phyloP scores from a whole-genome alignment of 2,888 invertebrate genomes.

The Drosophila mettleri region DNA sequence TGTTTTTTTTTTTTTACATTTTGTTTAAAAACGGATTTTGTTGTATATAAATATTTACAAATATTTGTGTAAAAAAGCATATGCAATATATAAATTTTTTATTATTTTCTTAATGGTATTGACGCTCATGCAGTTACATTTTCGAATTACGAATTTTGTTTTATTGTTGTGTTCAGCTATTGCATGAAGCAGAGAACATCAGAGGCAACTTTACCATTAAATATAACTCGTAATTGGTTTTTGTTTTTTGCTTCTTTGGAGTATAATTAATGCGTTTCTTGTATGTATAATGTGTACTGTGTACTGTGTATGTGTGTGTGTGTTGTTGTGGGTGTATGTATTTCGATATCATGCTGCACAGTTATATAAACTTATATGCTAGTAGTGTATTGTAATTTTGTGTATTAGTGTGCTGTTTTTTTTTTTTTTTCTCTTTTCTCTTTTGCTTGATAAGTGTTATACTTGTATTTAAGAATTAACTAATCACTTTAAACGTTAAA shows the following conservation, averaged over 20 bases:
- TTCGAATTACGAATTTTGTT: constrained; percentile 32
- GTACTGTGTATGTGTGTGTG: constrained; percentile 26
- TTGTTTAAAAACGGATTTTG: constrained; percentile 40
- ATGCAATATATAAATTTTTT: constrained; percentile 56
- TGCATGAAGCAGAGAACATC: constrained; percentile 67
- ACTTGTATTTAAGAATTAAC: constrained; percentile 72
- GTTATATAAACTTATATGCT: constrained; percentile 53
- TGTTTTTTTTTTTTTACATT: constrained; percentile 20
- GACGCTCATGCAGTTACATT: constrained; percentile 56
- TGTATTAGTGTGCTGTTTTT: constrained; percentile 30
- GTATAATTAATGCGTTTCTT: constrained; percentile 77
- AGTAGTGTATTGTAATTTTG: constrained; percentile 30
- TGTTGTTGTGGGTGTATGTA: constrained; percentile 40
- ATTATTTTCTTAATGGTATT: constrained; percentile 36
- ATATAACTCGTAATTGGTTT: constrained; percentile 63
- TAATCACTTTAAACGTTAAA: constrained; percentile 66
- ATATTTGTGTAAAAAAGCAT: constrained; percentile 69
- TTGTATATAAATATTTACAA: constrained; percentile 72
- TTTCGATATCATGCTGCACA: constrained; percentile 67
- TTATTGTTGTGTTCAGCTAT: constrained; percentile 33
- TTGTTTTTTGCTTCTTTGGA: constrained; percentile 75
- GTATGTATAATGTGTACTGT: constrained; percentile 42
- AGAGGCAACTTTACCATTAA: constrained; percentile 71
- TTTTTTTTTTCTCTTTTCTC: constrained; percentile 34
- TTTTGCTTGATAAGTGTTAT: constrained; percentile 55